Evolutionary conservation across 92 coral and sea anemone species (phyloP).

Genomic region (Phenganax marumi): DNA sequence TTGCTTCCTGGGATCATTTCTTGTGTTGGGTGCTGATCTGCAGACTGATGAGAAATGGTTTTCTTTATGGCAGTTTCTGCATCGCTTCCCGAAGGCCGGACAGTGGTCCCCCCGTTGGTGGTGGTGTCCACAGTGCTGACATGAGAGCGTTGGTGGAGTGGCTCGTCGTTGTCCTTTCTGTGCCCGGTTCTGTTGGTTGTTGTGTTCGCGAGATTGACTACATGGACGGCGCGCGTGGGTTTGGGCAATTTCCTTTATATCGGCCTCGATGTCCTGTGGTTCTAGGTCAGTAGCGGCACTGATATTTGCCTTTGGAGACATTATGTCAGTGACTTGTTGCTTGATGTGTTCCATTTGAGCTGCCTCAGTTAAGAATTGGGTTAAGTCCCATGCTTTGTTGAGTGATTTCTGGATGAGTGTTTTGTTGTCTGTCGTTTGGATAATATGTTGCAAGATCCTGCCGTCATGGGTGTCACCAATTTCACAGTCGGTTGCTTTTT

Average conservation of each 20-base stretch:
- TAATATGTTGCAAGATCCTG: constrained; percentile 57
- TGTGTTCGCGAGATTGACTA: constrained; percentile 10
- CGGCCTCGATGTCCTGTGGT: constrained; percentile 16
- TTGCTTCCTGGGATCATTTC: constrained; percentile 1
- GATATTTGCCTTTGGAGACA: constrained; percentile 11
- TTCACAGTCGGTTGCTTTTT: constrained; percentile 51
- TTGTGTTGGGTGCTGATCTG: constrained; percentile 12
- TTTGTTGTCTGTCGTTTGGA: constrained; percentile 59
- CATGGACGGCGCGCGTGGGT: constrained; percentile 22
- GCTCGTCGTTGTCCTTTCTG: constrained; percentile 38
- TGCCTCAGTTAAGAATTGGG: constrained; percentile 59
- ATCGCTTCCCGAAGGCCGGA: constrained; percentile 61
- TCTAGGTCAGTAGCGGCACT: background rate
- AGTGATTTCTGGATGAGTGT: constrained; percentile 57
- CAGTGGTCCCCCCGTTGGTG: constrained; percentile 48
- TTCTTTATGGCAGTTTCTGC: constrained; percentile 51
- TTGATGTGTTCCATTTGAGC: constrained; percentile 57
- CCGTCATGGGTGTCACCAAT: constrained; percentile 54
- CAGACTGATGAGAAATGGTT: constrained; percentile 59
- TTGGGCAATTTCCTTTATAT: constrained; percentile 14
- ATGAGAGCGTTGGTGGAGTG: constrained; percentile 14
- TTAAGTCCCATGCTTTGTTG: constrained; percentile 62
- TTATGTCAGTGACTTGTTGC: constrained; percentile 59
- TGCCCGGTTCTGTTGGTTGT: constrained; percentile 23
- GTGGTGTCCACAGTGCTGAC: background rate